Conservation (phyloP, 2,113 vertebrate species). For the Pterocles gutturalis region DNA sequence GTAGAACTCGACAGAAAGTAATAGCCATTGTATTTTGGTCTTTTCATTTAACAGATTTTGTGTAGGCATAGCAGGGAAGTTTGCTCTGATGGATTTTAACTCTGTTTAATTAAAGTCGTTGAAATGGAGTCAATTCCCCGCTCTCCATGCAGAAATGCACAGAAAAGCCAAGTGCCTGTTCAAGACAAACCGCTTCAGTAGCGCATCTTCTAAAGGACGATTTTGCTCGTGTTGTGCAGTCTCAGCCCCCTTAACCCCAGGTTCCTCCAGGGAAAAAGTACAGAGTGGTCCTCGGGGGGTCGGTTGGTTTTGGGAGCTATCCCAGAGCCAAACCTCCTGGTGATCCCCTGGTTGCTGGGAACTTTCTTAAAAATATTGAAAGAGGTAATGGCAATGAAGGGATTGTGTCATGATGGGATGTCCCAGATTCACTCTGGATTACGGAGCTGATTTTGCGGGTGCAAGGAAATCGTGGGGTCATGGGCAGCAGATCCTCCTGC, state of each 20-base stretch:
- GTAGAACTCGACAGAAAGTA: conserved; percentile 29
- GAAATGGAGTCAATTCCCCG: background rate
- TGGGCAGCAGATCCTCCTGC: background rate
- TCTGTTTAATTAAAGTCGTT: conserved; percentile 45
- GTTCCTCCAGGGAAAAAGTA: background rate
- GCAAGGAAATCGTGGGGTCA: background rate
- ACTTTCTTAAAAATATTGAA: background rate
- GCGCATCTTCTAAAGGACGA: background rate
- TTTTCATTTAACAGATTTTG: conserved; percentile 12
- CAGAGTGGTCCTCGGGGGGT: rapidly evolving
- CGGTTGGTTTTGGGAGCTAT: background rate
- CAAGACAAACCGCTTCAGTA: background rate
- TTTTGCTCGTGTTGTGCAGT: background rate
- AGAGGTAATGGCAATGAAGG: background rate
- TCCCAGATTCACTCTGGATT: background rate
- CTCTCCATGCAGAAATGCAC: background rate
- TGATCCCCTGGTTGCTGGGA: background rate
- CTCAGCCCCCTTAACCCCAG: background rate
- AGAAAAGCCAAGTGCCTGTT: background rate
- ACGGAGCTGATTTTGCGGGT: background rate
- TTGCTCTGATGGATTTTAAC: conserved; percentile 29
- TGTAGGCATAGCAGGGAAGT: conserved; percentile 31
- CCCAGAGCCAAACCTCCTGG: background rate
- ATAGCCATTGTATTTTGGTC: conserved; percentile 2
- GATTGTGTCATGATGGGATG: rapidly evolving